Evolutionary conservation across 2,888 invertebrate genomes (phyloP).

Genomic region (Lochmaea capreae): DNA sequence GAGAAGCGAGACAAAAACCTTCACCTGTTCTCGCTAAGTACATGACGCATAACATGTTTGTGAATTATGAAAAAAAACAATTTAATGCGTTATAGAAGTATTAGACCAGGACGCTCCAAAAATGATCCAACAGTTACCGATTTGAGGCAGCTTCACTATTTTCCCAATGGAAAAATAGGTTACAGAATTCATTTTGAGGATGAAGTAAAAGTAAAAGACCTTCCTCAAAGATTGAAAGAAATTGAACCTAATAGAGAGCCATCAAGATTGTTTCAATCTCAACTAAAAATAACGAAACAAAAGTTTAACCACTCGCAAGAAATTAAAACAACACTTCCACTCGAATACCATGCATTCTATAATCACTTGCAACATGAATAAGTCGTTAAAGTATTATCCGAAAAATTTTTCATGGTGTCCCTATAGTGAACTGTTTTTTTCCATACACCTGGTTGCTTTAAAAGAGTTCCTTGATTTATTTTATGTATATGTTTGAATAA

Average conservation of each 20-base stretch:
- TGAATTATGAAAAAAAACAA: neutral
- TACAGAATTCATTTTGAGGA: neutral
- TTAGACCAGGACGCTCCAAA: conserved; percentile 3
- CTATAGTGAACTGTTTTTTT: neutral
- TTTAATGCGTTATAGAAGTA: conserved; percentile 8
- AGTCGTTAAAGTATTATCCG: conserved; percentile 2
- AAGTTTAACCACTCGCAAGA: neutral
- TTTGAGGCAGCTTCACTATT: neutral
- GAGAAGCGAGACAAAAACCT: too few species aligned
- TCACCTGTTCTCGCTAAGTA: too few species aligned
- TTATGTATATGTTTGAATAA: too few species aligned
- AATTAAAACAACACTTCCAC: too few species aligned
- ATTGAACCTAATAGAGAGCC: too few species aligned
- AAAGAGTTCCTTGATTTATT: too few species aligned
- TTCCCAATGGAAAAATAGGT: conserved; percentile 5
- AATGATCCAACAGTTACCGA: neutral
- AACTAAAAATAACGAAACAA: conserved; percentile 2
- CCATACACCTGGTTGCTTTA: too few species aligned
- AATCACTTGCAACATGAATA: neutral
- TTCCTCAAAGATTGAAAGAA: too few species aligned
- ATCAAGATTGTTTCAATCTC: conserved; percentile 2
- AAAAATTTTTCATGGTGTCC: neutral
- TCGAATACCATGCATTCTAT: too few species aligned
- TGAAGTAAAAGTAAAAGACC: conserved; percentile 1
- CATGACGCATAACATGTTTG: too few species aligned